Conservation (phyloP, 2,797 vertebrate species). For the Dallia pectoralis region DNA sequence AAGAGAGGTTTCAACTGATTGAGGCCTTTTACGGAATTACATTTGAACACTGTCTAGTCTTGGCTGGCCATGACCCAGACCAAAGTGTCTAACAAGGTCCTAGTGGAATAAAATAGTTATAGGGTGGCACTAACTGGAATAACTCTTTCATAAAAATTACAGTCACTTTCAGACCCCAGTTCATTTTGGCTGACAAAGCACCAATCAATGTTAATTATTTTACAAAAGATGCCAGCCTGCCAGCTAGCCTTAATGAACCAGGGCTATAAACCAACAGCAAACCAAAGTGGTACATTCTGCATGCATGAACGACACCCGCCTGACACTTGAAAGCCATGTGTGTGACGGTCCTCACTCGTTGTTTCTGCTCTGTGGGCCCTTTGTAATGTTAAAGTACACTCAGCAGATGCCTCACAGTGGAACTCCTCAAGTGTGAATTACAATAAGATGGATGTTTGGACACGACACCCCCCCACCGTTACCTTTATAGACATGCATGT, state of each 20-base stretch:
- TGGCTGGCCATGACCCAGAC: background rate
- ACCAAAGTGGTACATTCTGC: background rate
- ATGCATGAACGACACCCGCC: background rate
- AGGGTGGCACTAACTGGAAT: background rate
- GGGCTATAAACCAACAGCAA: background rate
- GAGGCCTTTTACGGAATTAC: background rate
- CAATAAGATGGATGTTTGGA: slow-evolving; percentile 12
- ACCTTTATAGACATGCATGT: background rate
- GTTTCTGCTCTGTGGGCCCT: background rate
- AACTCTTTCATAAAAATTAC: background rate
- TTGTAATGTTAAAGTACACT: background rate
- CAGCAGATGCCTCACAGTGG: background rate
- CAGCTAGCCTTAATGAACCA: background rate
- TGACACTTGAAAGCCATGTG: background rate
- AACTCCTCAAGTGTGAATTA: slow-evolving; percentile 23
- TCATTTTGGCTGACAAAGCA: background rate
- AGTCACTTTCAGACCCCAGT: background rate
- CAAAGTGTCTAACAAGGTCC: background rate
- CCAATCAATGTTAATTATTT: background rate
- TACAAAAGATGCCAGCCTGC: background rate
- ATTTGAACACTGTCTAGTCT: background rate
- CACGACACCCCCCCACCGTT: background rate
- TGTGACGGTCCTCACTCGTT: background rate
- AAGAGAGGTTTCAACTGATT: background rate
- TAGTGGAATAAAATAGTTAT: no score